These are phyloP conservation scores for Lonchura striata DNA, from an alignment of 2,113 vertebrate species.

Conservation along the genomic window DNA sequence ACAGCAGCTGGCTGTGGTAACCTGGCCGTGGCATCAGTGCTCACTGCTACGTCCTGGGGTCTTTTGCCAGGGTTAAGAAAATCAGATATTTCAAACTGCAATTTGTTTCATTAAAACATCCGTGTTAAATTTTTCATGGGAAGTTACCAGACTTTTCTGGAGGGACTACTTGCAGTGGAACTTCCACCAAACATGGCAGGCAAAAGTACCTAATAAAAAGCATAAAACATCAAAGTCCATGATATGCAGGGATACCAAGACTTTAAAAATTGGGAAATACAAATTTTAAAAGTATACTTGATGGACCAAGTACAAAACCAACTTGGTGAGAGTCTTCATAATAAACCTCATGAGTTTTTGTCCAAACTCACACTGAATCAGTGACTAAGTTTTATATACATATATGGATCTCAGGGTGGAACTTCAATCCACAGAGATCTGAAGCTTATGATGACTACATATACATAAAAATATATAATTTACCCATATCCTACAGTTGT, in stretches of 20 bases:
- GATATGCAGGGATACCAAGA: not conserved
- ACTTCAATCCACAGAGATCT: not conserved
- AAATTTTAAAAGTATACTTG: not conserved
- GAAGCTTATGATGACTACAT: not conserved
- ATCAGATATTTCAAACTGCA: not conserved
- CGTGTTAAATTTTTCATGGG: not conserved
- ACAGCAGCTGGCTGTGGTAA: not conserved
- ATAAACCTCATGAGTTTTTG: not conserved
- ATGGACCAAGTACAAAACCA: not conserved
- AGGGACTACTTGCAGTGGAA: not conserved
- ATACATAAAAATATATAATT: not conserved
- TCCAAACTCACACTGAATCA: not conserved
- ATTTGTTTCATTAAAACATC: not conserved
- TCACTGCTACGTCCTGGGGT: not conserved
- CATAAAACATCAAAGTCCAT: not conserved
- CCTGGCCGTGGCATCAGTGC: not conserved
- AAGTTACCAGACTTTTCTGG: not conserved
- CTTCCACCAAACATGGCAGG: not conserved
- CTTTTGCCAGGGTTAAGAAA: not conserved
- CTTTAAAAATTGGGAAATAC: not conserved
- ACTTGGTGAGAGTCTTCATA: not conserved
- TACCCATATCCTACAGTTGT: not conserved
- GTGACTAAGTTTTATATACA: not conserved
- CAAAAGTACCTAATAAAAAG: not conserved
- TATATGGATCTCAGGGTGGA: not conserved